These are phyloP conservation scores for Nudaria mundana DNA, from an alignment of 2,888 invertebrate species.

Conservation along the genomic window DNA sequence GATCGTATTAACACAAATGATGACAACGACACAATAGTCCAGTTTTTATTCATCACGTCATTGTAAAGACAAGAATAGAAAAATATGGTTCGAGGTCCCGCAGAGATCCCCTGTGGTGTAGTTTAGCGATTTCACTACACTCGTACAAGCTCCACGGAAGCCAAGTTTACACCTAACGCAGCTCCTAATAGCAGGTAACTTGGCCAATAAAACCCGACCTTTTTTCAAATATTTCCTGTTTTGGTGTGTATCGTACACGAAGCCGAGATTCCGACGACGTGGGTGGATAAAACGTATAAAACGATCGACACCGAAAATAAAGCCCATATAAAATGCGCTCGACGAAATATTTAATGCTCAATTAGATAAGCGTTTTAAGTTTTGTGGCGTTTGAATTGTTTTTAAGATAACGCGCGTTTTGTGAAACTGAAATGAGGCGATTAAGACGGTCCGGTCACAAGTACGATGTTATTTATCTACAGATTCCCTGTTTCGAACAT, in stretches of 20 bases:
- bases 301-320: slow-evolving; percentile 71
- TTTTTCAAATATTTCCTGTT: slow-evolving; percentile 77
- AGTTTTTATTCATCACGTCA: slow-evolving; percentile 63
- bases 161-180: slow-evolving; percentile 76
- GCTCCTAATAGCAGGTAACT: slow-evolving; percentile 78
- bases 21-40: slow-evolving; percentile 72
- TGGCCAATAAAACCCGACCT: slow-evolving; percentile 74
- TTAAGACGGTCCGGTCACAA: slow-evolving; percentile 38
- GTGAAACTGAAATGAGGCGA: slow-evolving; percentile 59
- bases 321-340: slow-evolving; percentile 76
- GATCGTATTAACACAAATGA: slow-evolving; percentile 79
- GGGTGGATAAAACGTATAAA: slow-evolving; percentile 78
- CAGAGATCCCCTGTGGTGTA: slow-evolving; percentile 63
- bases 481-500: slow-evolving; percentile 35
- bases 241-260: slow-evolving; percentile 67
- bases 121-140: slow-evolving; percentile 57
- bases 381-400: slow-evolving; percentile 76
- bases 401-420: slow-evolving; percentile 63
- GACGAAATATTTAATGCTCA: slow-evolving; percentile 80
- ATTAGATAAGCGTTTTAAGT: slow-evolving; percentile 79
- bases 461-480: slow-evolving; percentile 49
- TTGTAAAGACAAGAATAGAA: slow-evolving; percentile 73
- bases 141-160: slow-evolving; percentile 66
- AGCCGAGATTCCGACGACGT: slow-evolving; percentile 71
- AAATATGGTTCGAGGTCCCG: slow-evolving; percentile 70